These are phyloP conservation scores for Pristiophorus japonicus DNA, from an alignment of 2,113 vertebrate genomes.

Conservation along the genomic window DNA sequence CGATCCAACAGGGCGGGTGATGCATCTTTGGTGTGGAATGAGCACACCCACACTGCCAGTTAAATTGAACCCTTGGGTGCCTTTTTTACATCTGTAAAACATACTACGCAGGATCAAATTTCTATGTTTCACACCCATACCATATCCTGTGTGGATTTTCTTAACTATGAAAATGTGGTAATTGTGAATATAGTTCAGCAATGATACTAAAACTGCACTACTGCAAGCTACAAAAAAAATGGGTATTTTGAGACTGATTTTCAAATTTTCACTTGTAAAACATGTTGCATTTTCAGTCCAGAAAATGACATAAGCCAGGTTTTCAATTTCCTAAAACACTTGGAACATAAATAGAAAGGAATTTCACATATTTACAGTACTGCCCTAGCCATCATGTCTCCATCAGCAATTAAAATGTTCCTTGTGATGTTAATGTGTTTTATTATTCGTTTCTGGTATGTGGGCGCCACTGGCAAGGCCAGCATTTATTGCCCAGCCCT, in stretches of 20 bases:
- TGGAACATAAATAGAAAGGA: conserved; percentile 1
- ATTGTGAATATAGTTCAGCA: not conserved
- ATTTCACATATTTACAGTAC: not conserved
- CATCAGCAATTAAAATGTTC: not conserved
- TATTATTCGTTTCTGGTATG: too few relatives aligned
- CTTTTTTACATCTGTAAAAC: not conserved
- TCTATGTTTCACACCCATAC: not conserved
- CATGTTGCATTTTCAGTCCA: not conserved
- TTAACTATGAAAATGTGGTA: not conserved
- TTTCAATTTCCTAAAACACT: not conserved
- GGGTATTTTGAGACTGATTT: not conserved
- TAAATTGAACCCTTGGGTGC: not conserved
- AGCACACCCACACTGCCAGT: not conserved
- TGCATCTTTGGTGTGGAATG: not conserved
- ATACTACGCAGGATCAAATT: not conserved
- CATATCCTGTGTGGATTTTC: not conserved
- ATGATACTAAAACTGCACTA: not conserved
- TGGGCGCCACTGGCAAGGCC: too few relatives aligned
- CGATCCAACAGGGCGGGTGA: not conserved
- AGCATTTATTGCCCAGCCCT: too few relatives aligned
- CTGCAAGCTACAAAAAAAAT: not conserved
- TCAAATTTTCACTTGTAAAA: conserved; percentile 4
- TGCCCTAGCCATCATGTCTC: not conserved
- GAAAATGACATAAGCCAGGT: not conserved
- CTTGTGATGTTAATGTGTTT: not conserved